These are phyloP conservation scores for Bombus sylvicola DNA, from an alignment of 1,140 invertebrate species.

Conservation along the genomic window DNA sequence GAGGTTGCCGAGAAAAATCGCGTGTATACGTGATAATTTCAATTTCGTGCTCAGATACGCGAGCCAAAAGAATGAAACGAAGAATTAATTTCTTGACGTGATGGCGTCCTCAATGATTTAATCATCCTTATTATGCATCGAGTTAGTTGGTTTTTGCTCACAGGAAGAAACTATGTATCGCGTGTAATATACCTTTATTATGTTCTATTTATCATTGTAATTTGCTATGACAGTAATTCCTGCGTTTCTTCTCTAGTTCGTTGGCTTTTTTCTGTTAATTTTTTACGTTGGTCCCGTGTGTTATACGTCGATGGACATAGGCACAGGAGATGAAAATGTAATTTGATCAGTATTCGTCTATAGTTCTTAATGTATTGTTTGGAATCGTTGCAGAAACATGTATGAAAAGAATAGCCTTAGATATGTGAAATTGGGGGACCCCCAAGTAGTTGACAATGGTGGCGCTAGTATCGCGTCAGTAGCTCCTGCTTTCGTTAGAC, in stretches of 20 bases:
- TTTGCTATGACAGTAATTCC: neutral
- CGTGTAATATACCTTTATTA: neutral
- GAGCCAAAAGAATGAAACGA: neutral
- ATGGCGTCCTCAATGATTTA: neutral
- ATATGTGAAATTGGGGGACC: too few relatives aligned
- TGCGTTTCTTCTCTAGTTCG: too few relatives aligned
- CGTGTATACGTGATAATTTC: neutral
- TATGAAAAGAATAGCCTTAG: too few relatives aligned
- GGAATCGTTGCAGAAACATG: too few relatives aligned
- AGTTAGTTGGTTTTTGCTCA: neutral
- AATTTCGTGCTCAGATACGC: conserved; percentile 13
- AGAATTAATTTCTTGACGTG: neutral
- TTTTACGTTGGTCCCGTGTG: too few relatives aligned
- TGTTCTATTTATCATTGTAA: neutral
- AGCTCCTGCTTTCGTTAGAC: too few relatives aligned
- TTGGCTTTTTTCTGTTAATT: neutral
- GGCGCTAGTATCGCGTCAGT: too few relatives aligned
- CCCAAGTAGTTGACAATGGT: too few relatives aligned
- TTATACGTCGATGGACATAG: too few relatives aligned
- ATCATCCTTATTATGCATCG: neutral
- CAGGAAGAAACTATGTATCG: neutral
- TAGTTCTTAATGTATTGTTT: too few relatives aligned
- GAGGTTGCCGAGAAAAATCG: neutral
- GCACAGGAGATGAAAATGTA: too few relatives aligned
- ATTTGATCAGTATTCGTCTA: too few relatives aligned